Evolutionary conservation across 2,113 vertebrate genomes (phyloP), one percentile per base, ranked within the genome.

Genomic region (Hippocampus comes): DNA sequence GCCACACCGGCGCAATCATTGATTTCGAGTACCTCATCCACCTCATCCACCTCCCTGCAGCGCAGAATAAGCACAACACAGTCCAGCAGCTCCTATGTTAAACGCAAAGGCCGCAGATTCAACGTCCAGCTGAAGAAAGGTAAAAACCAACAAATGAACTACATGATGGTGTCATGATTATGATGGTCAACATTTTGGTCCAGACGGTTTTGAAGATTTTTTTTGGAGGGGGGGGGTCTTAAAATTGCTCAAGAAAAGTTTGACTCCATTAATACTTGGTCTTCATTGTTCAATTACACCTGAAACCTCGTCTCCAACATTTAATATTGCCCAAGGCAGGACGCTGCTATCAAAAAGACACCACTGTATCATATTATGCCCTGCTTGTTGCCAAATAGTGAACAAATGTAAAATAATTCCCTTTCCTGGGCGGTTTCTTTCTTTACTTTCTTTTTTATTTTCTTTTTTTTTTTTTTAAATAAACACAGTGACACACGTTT

Each of bases 101-200:
- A 96, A 90, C 96, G 93, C 89, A 94, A 94, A 78, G 96, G 96
- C 25, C 95, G 93, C 88, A 94, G 84, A 63, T 94, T 97, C 82
- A 95, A 87, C 81, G 93, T 99, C 73, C 95, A 96, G 78, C 91
- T 99, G 4, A 95, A 94, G 61, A 98, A 98, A 97, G 97, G 96
- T 98, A 92, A 73, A 20, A 42, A 12, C 2, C 38, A 0, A 8
- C 42, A 11, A 30, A 18, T 30, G 5, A 27, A 60, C 17, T 60
- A 27, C 5, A 18, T 18, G 25, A 30, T 18, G 27, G 15, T 34
- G 17, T 8, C 17, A 34, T 30, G 27, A 17, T 30, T 61, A 34
- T 8, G 20, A 2, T 17, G 25, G 56, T 14, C 12, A 61, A 61
- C 27, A 61, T 61, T 51, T 38, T 38, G 34, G 34, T 38, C 5